phyloP scores from a whole-genome alignment of 2,797 vertebrate species.

The Coendou prehensilis region DNA sequence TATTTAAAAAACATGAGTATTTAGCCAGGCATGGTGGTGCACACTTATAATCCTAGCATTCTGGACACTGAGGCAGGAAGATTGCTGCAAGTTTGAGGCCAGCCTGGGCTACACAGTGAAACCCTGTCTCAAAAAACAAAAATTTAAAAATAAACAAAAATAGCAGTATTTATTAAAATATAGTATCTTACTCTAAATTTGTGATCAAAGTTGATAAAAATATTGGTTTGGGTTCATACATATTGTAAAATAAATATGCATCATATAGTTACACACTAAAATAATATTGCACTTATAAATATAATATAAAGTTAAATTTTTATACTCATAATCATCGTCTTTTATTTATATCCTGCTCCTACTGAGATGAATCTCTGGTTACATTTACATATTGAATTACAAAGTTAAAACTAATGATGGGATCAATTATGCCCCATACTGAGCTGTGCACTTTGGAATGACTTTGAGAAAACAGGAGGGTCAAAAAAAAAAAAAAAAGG shows the following conservation, averaged over 20 bases:
- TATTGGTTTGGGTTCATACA: constrained; percentile 5
- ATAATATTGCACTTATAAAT: constrained; percentile 64
- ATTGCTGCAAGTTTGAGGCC: not conserved
- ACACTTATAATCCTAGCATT: not conserved
- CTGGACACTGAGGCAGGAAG: not conserved
- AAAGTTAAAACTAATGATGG: constrained; percentile 86
- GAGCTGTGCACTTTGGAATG: constrained; percentile 85
- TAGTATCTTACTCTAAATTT: constrained; percentile 57
- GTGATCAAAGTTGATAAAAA: constrained; percentile 47
- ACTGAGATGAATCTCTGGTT: constrained; percentile 85
- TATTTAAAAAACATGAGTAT: constrained; percentile 48
- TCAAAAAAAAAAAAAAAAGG: constrained; percentile 75
- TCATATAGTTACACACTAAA: constrained; percentile 53
- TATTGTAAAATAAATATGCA: constrained; percentile 60
- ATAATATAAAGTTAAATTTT: constrained; percentile 72
- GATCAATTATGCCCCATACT: constrained; percentile 88
- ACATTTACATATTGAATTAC: constrained; percentile 87
- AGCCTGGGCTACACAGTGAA: not conserved
- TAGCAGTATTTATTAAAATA: not conserved
- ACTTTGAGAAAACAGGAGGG: constrained; percentile 86
- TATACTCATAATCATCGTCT: constrained; percentile 83
- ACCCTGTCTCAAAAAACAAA: not conserved
- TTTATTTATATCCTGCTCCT: constrained; percentile 86
- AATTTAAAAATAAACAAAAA: not conserved
- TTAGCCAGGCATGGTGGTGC: not conserved